Conservation (phyloP, 2,113 vertebrate genomes). For the Pycnonotus jocosus region DNA sequence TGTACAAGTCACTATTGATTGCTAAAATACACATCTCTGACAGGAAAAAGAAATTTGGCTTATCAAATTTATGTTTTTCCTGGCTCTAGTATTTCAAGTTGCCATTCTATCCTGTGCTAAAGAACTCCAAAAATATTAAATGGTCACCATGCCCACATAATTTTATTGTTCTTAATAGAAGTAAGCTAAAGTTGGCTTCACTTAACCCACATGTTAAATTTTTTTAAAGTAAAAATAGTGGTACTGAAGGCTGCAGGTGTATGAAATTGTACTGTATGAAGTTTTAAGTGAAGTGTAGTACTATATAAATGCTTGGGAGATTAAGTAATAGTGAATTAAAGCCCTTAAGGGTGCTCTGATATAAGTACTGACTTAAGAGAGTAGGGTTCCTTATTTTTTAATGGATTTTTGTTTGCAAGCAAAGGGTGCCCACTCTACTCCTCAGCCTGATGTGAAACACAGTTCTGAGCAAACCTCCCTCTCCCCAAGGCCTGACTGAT, state of each 20-base stretch:
- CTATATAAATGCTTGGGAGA: not conserved
- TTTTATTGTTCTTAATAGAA: not conserved
- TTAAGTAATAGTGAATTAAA: conserved; percentile 13
- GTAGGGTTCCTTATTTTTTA: not conserved
- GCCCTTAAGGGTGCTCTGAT: not conserved
- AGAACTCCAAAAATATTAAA: not conserved
- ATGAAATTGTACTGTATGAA: conserved; percentile 32
- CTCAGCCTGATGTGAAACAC: not conserved
- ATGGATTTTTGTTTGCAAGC: not conserved
- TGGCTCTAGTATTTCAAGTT: conserved; percentile 17
- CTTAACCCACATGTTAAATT: not conserved
- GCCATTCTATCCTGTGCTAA: not conserved
- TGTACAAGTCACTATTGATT: not conserved
- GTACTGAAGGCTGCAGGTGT: conserved; percentile 11
- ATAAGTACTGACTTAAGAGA: not conserved
- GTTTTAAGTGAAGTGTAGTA: not conserved
- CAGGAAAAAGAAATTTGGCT: not conserved
- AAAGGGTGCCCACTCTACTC: not conserved
- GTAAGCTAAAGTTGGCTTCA: not conserved
- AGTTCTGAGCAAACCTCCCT: not conserved
- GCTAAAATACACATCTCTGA: conserved; percentile 3
- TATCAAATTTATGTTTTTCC: conserved; percentile 10
- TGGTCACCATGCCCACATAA: not conserved
- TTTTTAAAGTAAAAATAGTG: conserved; percentile 13
- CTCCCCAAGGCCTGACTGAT: not conserved